A percentile compares a stretch with the other conserved stretches of the same genome.
Conservation (phyloP, 2,888 invertebrate genomes). For the Carpatolechia fugitivella region DNA sequence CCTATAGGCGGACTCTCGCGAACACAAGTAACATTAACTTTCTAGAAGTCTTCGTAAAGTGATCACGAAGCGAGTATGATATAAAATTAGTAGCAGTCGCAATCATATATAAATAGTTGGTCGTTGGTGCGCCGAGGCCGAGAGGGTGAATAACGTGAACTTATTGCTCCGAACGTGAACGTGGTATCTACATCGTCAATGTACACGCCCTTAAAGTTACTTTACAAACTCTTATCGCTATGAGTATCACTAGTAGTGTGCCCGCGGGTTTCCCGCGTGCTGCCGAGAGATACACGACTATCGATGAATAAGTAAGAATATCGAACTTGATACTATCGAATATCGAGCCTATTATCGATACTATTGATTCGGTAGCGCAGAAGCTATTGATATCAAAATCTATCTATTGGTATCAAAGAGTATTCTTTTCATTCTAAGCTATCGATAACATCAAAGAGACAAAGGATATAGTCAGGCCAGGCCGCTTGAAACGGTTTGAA, state of each 20-base stretch:
- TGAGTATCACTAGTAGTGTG: not conserved
- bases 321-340: too few species aligned
- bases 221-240: slow-evolving; percentile 14
- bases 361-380: too few species aligned
- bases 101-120: slow-evolving; percentile 41
- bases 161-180: slow-evolving; percentile 6
- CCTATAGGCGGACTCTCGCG: not conserved
- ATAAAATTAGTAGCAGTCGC: slow-evolving; percentile 11
- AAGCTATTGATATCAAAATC: too few species aligned
- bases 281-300: too few species aligned
- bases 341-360: too few species aligned
- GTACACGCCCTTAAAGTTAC: not conserved
- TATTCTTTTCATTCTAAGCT: too few species aligned
- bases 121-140: slow-evolving; percentile 35
- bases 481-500: too few species aligned
- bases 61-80: slow-evolving; percentile 29
- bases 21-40: not conserved
- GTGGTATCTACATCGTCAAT: not conserved
- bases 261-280: not conserved
- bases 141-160: slow-evolving; percentile 18
- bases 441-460: too few species aligned
- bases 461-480: too few species aligned
- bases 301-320: too few species aligned
- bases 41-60: slow-evolving; percentile 16
- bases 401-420: too few species aligned